A percentile compares a stretch with the other conserved stretches of the same genome.
phyloP scores from a whole-genome alignment of 2,113 vertebrate genomes.

The Paraplagusia blochii region DNA sequence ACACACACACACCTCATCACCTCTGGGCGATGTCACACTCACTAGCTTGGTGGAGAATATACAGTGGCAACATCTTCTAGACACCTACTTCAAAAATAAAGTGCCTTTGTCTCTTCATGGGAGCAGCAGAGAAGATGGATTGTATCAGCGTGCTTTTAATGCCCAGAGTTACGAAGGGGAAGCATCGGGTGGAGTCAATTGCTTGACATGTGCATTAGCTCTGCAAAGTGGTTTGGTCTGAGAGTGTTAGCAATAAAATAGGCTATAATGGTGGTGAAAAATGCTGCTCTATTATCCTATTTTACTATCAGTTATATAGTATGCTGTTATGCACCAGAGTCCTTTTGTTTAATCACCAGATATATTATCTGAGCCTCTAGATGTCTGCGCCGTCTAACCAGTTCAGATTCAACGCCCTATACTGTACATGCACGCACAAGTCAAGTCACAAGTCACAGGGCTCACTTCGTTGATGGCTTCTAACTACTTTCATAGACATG shows the following conservation, averaged over 20 bases:
- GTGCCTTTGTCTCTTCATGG: conserved; percentile 32
- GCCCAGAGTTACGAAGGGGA: conserved; percentile 30
- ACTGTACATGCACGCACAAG: too few species aligned
- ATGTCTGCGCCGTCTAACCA: too few species aligned
- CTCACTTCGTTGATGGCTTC: too few species aligned
- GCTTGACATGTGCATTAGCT: conserved; percentile 35
- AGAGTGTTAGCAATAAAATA: conserved; percentile 28
- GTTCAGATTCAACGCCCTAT: too few species aligned
- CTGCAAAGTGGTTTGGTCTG: conserved; percentile 15
- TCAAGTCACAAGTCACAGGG: too few species aligned
- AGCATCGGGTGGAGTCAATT: conserved; percentile 24
- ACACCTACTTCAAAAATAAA: conserved; percentile 37
- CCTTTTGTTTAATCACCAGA: too few species aligned
- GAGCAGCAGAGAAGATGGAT: conserved; percentile 31
- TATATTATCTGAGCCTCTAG: too few species aligned
- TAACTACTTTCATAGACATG: too few species aligned
- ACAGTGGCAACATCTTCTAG: conserved; percentile 28
- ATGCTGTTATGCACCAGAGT: too few species aligned
- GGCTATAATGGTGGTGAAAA: background rate
- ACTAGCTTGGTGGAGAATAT: conserved; percentile 29
- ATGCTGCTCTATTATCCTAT: conserved; percentile 1
- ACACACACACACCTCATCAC: conserved; percentile 40
- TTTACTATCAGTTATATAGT: too few species aligned
- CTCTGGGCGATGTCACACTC: conserved; percentile 30
- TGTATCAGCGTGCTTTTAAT: conserved; percentile 29